Conservation (phyloP, 2,888 invertebrate genomes). For the Sepiola atlantica region DNA sequence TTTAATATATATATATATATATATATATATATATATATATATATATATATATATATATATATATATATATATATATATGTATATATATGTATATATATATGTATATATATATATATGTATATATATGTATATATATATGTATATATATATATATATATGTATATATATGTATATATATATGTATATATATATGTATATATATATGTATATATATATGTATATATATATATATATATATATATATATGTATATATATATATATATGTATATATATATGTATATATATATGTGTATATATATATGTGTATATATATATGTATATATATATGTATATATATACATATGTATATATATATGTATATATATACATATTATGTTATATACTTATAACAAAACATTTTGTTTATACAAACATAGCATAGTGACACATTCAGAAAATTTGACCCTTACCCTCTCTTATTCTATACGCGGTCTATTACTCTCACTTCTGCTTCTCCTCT, state of each 20-base stretch:
- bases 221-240: not conserved
- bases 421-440: too few species aligned
- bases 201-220: not conserved
- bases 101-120: constrained; percentile 40
- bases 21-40: not conserved
- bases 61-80: not conserved
- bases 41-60: not conserved
- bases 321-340: not conserved
- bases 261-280: not conserved
- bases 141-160: not conserved
- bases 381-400: too few species aligned
- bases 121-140: constrained; percentile 20
- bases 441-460: too few species aligned
- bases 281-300: not conserved
- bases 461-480: too few species aligned
- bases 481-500: too few species aligned
- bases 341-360: not conserved
- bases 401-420: too few species aligned
- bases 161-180: not conserved
- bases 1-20: not conserved
- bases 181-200: not conserved
- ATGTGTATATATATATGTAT: not conserved
- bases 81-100: not conserved
- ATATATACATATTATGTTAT: too few species aligned
- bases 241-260: not conserved